These are phyloP conservation scores for Sylvietta virens DNA, from an alignment of 2,113 vertebrate genomes.

Conservation along the genomic window DNA sequence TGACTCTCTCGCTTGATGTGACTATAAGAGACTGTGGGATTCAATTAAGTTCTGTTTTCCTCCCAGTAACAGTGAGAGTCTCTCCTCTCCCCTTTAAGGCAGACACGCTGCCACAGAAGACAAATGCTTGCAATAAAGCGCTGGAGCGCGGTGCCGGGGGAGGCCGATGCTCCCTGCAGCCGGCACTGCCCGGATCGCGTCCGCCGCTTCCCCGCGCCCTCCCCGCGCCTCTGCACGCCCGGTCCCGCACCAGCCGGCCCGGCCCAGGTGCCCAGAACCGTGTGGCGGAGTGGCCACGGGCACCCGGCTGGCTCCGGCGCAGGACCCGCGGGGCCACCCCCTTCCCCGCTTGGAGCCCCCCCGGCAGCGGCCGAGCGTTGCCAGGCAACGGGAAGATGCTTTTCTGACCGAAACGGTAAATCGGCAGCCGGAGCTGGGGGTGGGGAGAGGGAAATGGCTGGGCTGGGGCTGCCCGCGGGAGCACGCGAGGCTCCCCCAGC, in stretches of 20 bases:
- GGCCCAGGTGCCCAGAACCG: not conserved
- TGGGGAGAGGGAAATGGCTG: not conserved
- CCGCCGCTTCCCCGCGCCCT: not conserved
- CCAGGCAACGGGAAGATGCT: constrained; percentile 54
- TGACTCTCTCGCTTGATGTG: not conserved
- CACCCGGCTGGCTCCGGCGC: not conserved
- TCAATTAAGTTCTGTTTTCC: constrained; percentile 34
- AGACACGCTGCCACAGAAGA: constrained; percentile 13
- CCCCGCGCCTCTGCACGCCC: accelerated
- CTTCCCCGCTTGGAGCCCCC: not conserved
- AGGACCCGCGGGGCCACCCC: not conserved
- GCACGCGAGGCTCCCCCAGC: not conserved
- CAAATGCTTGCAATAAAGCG: constrained; percentile 15
- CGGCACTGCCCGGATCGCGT: accelerated
- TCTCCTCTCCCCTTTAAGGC: not conserved
- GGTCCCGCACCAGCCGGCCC: accelerated
- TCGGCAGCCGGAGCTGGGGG: not conserved
- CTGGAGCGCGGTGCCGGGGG: not conserved
- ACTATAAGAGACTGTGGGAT: not conserved
- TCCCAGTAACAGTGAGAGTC: not conserved
- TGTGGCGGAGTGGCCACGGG: not conserved
- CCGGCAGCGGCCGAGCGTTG: not conserved
- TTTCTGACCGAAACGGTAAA: constrained; percentile 12
- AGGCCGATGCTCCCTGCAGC: not conserved
- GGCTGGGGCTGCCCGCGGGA: not conserved